Percentiles rank a stretch among this genome's conserved stretches.
These are phyloP conservation scores for Chloroceryle aenea DNA, from an alignment of 2,113 vertebrate genomes.

Conservation along the genomic window DNA sequence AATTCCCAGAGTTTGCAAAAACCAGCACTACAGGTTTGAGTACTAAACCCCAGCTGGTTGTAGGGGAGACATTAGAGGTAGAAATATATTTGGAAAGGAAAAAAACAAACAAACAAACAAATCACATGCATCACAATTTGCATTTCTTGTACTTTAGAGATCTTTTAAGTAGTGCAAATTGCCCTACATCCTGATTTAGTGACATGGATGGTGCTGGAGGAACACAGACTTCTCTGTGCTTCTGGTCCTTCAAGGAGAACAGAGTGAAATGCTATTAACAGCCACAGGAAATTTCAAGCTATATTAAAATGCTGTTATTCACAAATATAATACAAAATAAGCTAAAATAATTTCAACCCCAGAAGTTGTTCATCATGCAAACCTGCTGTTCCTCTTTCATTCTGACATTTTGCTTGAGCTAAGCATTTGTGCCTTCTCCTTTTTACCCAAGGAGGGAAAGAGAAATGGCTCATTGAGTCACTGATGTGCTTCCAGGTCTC, in stretches of 20 bases:
- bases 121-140: no score
- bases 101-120: no score
- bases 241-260: not conserved
- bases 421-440: not conserved
- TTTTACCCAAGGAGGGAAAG: not conserved
- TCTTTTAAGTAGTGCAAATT: not conserved
- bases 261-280: not conserved
- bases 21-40: not conserved
- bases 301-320: not conserved
- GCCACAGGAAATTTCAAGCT: not conserved
- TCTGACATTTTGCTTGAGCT: not conserved
- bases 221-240: not conserved
- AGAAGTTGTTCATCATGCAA: not conserved
- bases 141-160: no score
- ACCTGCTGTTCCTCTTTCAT: not conserved
- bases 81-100: not conserved
- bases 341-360: not conserved
- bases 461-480: not conserved
- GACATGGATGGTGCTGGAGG: not conserved
- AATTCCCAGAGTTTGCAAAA: not conserved
- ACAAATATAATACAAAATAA: not conserved
- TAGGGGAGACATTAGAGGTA: not conserved
- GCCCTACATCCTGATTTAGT: not conserved
- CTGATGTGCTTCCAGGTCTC: rapidly evolving
- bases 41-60: not conserved